Conservation (phyloP, 2,113 vertebrate species). For the Piprites chloris region DNA sequence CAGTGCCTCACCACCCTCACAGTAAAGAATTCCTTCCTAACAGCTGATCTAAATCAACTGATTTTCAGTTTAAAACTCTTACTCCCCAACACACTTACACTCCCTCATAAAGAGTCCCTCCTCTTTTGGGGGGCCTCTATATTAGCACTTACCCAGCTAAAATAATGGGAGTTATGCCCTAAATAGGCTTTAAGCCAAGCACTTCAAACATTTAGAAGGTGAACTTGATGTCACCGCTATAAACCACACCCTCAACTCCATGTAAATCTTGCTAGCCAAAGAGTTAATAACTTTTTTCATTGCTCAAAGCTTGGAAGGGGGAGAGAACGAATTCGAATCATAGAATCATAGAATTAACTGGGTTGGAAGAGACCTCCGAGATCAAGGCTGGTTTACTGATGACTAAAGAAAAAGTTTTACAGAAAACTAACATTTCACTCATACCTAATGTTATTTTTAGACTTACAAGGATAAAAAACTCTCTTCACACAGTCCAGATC, state of each 20-base stretch:
- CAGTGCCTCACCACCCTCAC: background rate
- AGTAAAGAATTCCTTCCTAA: background rate
- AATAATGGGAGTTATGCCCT: background rate
- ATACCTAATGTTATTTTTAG: background rate
- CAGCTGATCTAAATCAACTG: background rate
- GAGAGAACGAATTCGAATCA: background rate
- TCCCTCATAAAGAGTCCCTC: background rate
- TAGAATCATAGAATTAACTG: too few relatives aligned
- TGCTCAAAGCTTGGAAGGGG: background rate
- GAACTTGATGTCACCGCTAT: background rate
- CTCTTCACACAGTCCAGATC: background rate
- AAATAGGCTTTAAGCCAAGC: background rate
- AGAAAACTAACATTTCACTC: background rate
- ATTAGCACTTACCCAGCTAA: background rate
- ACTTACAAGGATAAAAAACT: background rate
- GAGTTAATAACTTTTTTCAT: background rate
- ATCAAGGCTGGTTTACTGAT: background rate
- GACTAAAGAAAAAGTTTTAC: background rate
- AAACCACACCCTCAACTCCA: background rate
- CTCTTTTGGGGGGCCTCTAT: background rate
- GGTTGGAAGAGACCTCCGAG: too few relatives aligned
- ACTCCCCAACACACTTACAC: rapidly evolving
- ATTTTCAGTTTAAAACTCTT: background rate
- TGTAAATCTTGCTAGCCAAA: background rate
- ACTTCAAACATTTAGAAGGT: background rate